These are phyloP conservation scores for Elanoides forficatus DNA, from an alignment of 2,113 vertebrate genomes.

Conservation along the genomic window DNA sequence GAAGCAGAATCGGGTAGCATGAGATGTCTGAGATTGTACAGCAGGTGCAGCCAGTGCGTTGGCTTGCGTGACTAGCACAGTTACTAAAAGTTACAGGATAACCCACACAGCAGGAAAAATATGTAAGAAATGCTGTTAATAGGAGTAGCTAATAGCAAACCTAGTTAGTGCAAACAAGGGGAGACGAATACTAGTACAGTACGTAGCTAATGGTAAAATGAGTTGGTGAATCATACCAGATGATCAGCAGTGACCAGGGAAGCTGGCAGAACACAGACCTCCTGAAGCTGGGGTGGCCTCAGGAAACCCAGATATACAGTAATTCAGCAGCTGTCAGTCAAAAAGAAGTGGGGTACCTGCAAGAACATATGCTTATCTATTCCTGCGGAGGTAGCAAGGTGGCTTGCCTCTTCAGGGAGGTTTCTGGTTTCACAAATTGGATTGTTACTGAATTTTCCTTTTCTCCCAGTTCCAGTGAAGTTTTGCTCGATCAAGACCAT, in stretches of 20 bases:
- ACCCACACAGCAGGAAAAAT: background rate
- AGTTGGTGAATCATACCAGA: background rate
- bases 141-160: background rate
- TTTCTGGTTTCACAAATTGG: background rate
- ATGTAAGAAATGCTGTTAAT: background rate
- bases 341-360: background rate
- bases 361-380: background rate
- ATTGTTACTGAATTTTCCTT: background rate
- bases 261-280: too few relatives aligned
- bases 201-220: background rate
- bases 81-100: background rate
- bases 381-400: background rate
- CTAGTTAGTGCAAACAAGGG: background rate
- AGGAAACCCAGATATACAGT: background rate
- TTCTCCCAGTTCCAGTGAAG: background rate
- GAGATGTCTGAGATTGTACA: background rate
- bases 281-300: background rate
- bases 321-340: background rate
- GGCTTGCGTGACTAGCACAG: background rate
- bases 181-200: background rate
- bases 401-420: background rate
- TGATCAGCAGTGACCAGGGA: accelerated
- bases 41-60: too few relatives aligned
- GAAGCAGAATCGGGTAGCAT: background rate
- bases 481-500: background rate